Evolutionary conservation across 2,113 vertebrate genomes (phyloP).

Genomic region (Anhinga anhinga): DNA sequence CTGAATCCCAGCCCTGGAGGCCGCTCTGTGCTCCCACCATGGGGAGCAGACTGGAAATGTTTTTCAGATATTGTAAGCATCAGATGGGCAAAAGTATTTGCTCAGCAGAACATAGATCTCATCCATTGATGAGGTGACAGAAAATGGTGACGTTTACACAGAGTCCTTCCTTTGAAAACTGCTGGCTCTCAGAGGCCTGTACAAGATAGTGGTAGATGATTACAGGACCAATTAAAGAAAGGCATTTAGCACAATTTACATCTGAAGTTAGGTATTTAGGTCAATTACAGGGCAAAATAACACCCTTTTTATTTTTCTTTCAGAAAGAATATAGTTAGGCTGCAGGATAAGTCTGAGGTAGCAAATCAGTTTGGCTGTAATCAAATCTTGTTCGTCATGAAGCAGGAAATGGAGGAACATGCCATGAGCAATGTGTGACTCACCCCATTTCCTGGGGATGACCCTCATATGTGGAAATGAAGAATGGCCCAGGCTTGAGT

Average conservation of each 20-base stretch:
- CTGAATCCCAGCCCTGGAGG: constrained; percentile 20
- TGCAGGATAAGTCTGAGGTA: not conserved
- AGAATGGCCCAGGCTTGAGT: not conserved
- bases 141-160: not conserved
- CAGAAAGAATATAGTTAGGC: not conserved
- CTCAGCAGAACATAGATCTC: constrained; percentile 17
- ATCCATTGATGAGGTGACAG: constrained; percentile 23
- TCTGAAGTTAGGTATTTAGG: not conserved
- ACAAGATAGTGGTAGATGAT: not conserved
- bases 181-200: not conserved
- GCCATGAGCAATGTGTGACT: not conserved
- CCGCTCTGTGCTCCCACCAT: not conserved
- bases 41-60: not conserved
- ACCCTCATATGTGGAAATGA: not conserved
- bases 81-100: constrained; percentile 30
- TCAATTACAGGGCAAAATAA: not conserved
- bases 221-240: not conserved
- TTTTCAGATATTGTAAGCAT: constrained; percentile 52
- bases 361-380: not conserved
- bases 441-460: not conserved
- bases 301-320: not conserved
- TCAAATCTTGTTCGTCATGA: not conserved
- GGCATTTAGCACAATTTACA: not conserved
- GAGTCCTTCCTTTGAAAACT: not conserved
- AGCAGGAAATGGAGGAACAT: not conserved